Base-by-base conservation (phyloP, 2,888 invertebrate genomes). In the Timema cristinae region DNA sequence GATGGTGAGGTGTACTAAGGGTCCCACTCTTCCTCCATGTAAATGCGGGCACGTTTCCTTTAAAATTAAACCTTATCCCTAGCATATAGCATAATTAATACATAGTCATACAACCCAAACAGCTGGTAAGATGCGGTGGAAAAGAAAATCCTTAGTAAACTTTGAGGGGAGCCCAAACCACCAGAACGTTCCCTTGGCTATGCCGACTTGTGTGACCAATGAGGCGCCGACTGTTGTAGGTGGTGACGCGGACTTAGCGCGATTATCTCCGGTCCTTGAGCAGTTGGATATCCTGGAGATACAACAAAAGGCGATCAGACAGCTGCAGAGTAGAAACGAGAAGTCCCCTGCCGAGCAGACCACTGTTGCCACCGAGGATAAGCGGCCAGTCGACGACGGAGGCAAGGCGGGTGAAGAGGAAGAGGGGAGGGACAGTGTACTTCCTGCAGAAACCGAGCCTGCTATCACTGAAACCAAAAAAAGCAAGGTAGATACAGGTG, bases 381-480 rank as follows among this genome's bases (percentile, higher is more conserved):
- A 85, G 81, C 84, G 84, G 75, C 82, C 82, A 13, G 51, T 69
- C n/a, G 73, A 85, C 82, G 66, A 84, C 82, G 76, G 85, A 82
- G 79, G 85, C 82, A 77, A 82, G 83, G 61, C 82, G 82, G 73
- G 76, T 82, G 63, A 81, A 81, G 72, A 84, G 81, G 79, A 84
- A 82, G 79, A 82, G 78, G 75, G 68, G 66, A 66, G 61, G 50
- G 63, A 47, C 11, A 71, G 67, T 9, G 61, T 50, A 47, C 66
- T 10, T 71, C 63, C n/a, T 47, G 47, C 47, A 32, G n/a, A 32
- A 32, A 13, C 63, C 6, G 74, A 76, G 50, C 49, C 67, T 10
- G 9, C 50, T 10, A 50, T 15, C 51, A 73, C 50, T 77, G 79
- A 71, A 73, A 73, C 2, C 76, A 77, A 59, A 72, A 84, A 83